Base-by-base conservation (phyloP, 2,888 invertebrate genomes). In the Microplitis deprimator region DNA sequence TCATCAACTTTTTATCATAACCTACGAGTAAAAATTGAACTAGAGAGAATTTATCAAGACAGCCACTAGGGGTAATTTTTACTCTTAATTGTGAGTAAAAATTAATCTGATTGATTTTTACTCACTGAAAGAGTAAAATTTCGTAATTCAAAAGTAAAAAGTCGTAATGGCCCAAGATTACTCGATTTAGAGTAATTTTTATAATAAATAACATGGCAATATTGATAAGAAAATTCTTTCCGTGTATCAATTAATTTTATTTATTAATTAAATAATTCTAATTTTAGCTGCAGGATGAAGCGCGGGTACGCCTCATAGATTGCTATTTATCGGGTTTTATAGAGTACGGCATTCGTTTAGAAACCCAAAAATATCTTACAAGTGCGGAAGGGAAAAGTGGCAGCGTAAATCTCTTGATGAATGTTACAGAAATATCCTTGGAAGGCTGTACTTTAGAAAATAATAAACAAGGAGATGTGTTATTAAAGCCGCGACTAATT, bases 311-410 rank as follows among this genome's bases (percentile, higher is more conserved):
- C 39, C 86, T 90, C 17, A 85, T 85, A 6, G 85, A 89, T 59
- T 90, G 90, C 65, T 82, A 78, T 29, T 89, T 93, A 73, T 85
- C 86, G 6, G 86, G 91, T 78, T 92, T 90, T 81, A 90, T 86
- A 82, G 91, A 90, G 79, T 92, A 90, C 83, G 93, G 91, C 1
- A 90, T 93, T 73, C 89, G 91, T 69, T 87, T 92, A 17, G 92
- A 92, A 83, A 91, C 91, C 6, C 87, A 90, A 67, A 87, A 88
- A 79, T 84, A 87, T 79, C 74, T 84, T 7, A 75, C 80, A 77
- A 77, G 81, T 73, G 64, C 77, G 13, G 77, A 88, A 82, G 77
- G 79, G 50, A 77, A 85, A 81, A 81, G 79, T 39, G 90, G 86
- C n/a, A 77, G 84, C 40, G 41, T 77, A 29, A 86, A 89, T 73